Evolutionary conservation across 2,888 invertebrate genomes (phyloP).

Genomic region (Asteroscopus sphinx): DNA sequence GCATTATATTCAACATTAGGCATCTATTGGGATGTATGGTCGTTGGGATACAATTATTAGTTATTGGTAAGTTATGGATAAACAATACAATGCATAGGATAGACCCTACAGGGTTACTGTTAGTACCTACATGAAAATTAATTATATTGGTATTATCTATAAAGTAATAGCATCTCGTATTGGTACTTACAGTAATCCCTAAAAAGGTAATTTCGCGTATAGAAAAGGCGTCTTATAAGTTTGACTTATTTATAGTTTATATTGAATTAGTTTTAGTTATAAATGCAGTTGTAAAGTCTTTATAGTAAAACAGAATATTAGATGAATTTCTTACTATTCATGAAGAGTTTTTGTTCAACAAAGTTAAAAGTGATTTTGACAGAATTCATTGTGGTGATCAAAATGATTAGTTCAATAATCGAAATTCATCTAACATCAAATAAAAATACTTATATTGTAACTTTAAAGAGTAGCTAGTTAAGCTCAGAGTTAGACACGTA

Average conservation of each 20-base stretch:
- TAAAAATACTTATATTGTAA: conserved; percentile 57
- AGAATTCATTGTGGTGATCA: background rate
- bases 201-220: conserved; percentile 16
- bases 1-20: too few relatives aligned
- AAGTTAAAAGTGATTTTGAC: background rate
- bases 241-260: conserved; percentile 45
- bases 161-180: too few relatives aligned
- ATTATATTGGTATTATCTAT: too few relatives aligned
- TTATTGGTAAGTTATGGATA: too few relatives aligned
- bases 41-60: too few relatives aligned
- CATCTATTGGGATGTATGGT: too few relatives aligned
- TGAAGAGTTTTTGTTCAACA: background rate
- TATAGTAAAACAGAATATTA: conserved; percentile 40
- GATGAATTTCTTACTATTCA: conserved; percentile 43
- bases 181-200: background rate
- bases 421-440: conserved; percentile 55
- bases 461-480: conserved; percentile 65
- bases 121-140: too few relatives aligned
- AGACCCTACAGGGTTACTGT: too few relatives aligned
- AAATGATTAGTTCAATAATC: conserved; percentile 32
- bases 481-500: conserved; percentile 74
- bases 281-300: conserved; percentile 60
- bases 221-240: conserved; percentile 25
- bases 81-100: too few relatives aligned
- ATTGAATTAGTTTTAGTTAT: conserved; percentile 42